Evolutionary conservation across 2,113 vertebrate species (phyloP), one percentile per base, ranked within the genome.

Genomic region (Gymnocephalus cernua): DNA sequence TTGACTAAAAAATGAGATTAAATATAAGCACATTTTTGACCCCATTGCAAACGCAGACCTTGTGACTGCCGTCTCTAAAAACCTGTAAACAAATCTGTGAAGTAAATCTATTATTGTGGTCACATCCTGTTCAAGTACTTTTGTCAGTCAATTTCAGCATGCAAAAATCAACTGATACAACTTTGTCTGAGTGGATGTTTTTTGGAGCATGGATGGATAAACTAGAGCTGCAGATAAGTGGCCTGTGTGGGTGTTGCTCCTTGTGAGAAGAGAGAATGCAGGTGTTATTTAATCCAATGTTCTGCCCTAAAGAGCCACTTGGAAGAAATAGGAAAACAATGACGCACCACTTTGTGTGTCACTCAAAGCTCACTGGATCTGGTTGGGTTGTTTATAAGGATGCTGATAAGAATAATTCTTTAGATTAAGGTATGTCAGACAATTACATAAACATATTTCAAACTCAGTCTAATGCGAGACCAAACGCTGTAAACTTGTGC

Each of bases 311-410:
- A 79, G 50, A 75, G 38, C 54, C 57, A 67, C 74, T 82, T 9
- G 6, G 23, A 82, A 77, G 44, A 80, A 82, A 75, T n/a, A 66
- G 44, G 59, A 57, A 79, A 85, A 68, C 25, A 63, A 73, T 47
- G 6, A 74, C 63, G 71, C 27, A 32, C 6, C 27, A 75, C 7
- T 79, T 81, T 65, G 23, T 66, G 11, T 38, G 63, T 75, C 77
- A 70, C 57, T 74, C 29, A 48, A 72, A 12, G 59, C 66, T 72
- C 67, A 73, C 45, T n/a, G 23, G 38, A 64, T 51, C 61, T 41
- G 14, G 74, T 51, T 50, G 21, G 44, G 32, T 32, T 38, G 23
- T 62, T 80, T 41, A 32, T 23, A 23, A 57, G 1, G 3, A 83
- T 57, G 11, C 66, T 44, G 12, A 69, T 78, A 25, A 58, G 53